Evolutionary conservation across 2,888 invertebrate genomes (phyloP), one percentile per base, ranked within the genome.

Genomic region (Sialis fuliginosa): DNA sequence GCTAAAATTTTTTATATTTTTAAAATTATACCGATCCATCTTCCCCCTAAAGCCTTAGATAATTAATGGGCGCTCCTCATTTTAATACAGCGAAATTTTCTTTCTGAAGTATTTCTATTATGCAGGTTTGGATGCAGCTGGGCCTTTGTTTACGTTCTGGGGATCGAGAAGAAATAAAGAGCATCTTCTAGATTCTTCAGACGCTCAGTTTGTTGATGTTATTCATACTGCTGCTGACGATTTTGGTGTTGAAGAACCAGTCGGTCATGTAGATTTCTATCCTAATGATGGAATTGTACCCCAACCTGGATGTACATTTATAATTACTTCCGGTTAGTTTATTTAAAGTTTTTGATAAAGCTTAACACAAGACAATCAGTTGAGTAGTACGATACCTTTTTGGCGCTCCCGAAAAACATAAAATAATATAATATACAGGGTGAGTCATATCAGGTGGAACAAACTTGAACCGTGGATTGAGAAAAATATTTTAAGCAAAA

Each of bases 221-320:
- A 69, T 71, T 45, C 71, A 71, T 50, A 65, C 68, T 4, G 69
- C 69, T 51, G 67, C 66, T 5, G 63, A 67, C 13, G 68, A 66
- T 5, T 62, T 69, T 22, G 70, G 71, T 30, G 63, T 66, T 12
- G 60, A 62, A 50, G 61, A 64, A 35, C 64, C 68, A 3, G 60
- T 70, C 49, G 70, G 70, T 6, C 68, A 70, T 49, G 66, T 67
- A 1, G 69, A 63, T 54, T 66, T 66, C 51, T 66, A 66, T 54
- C 67, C 66, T 42, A 62, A 62, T 46, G 54, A 56, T 31, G 62
- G 58, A 9, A 46, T 48, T 10, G 41, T 43, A 8, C 49, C 48
- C 8, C 48, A 49, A 46, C 44, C 46, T 34, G 51, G 49, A 45
- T 47, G 49, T 33, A 39, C 32, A 3, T 48, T 41, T 40, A 9